Base-by-base conservation (phyloP, 2,888 invertebrate genomes). In the Eubasilissa splendida region DNA sequence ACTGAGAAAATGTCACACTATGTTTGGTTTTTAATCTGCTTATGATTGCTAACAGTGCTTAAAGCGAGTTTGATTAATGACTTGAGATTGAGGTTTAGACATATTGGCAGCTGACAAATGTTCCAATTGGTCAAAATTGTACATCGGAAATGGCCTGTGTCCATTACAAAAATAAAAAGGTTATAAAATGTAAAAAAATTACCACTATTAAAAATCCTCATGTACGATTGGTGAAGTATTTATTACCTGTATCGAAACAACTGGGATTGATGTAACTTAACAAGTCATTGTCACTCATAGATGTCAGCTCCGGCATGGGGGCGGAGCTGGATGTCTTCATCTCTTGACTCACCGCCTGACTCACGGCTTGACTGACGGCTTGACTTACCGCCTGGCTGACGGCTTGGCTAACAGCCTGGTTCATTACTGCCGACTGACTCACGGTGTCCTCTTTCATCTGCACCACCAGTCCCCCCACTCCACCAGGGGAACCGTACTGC, bases 201-300 rank as follows among this genome's bases (percentile, higher is more conserved):
- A 22, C 22, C 22, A 22, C 22, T 22, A 22, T 22, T 22, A 22
- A 22, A 22, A 22, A 22, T 22, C 22, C 22, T 22, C 22, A 22
- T 22, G 22, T 22, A 22, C 22, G 22, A 22, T 22, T 22, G 22
- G 22, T 22, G 22, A 22, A 22, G 22, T 22, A 70, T 53, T 70
- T 53, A 50, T 73, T 77, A 94, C 94, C 93, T 91, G 94, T 95
- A 89, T 96, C 96, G 88, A 97, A 96, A 88, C 96, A 95, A 91
- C 94, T 82, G 75, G 96, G 95, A 90, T 96, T 96, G 85, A 97
- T 96, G 89, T 96, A 96, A 87, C 95, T 96, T 85, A 97, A 92
- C 85, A 97, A 91, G 89, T 97, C 96, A 88, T 95, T 95, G 88
- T 96, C 96, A 84, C 95, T 95, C 94, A 97, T 95, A 85, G 94